Percentiles rank a stretch among this genome's conserved stretches.
These are phyloP conservation scores for Drosophila tani DNA, from an alignment of 1,140 invertebrate species.

Conservation along the genomic window DNA sequence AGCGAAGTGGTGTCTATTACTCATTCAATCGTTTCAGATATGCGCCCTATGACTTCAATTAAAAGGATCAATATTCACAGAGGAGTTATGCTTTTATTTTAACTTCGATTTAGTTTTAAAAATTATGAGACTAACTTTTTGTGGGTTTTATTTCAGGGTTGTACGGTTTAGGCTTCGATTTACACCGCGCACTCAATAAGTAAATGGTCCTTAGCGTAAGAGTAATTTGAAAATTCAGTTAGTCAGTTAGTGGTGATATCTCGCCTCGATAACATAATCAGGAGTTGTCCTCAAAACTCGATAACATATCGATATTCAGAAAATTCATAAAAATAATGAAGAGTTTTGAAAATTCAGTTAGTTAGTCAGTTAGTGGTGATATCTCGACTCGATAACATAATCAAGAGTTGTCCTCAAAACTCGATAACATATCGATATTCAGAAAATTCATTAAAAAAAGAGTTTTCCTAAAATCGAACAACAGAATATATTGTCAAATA, in stretches of 20 bases:
- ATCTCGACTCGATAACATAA: too few species aligned
- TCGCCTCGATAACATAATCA: neutral
- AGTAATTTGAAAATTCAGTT: too few species aligned
- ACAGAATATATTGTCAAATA: too few species aligned
- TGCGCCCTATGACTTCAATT: neutral
- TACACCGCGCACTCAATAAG: neutral
- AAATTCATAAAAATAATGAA: too few species aligned
- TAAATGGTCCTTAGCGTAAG: neutral
- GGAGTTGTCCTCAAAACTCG: too few species aligned
- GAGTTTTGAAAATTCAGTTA: neutral
- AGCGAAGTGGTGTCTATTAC: neutral
- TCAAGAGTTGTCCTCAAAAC: too few species aligned
- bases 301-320: too few species aligned
- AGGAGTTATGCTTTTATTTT: too few species aligned
- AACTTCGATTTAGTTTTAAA: neutral
- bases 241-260: too few species aligned
- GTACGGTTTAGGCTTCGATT: neutral
- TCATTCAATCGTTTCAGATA: neutral
- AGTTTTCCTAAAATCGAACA: neutral
- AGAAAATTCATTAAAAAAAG: neutral
- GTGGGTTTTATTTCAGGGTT: too few species aligned
- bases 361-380: too few species aligned
- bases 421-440: neutral
- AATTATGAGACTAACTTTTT: too few species aligned
- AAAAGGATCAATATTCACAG: neutral